Base-by-base conservation (phyloP, 2,113 vertebrate genomes). In the Thermophis baileyi region DNA sequence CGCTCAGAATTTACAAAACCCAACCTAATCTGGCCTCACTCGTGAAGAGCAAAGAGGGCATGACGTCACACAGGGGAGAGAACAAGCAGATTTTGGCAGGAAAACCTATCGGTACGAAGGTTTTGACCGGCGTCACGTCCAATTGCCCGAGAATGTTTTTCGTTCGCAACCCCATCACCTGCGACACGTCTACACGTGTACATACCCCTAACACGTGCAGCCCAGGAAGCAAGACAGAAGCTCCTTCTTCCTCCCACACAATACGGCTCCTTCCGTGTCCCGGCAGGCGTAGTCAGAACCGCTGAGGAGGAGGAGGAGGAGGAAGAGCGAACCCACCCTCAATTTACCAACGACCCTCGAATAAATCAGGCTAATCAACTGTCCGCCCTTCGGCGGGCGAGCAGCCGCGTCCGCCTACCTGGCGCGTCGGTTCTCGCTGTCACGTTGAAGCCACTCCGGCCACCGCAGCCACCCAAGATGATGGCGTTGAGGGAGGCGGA, bases 401-500 rank as follows among this genome's bases (percentile, higher is more conserved):
- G n/a, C 44, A 69, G 94, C 95, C 10, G 27, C 50, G 5, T n/a
- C 85, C 11, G 53, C 53, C 89, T 87, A 85, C 87, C 90, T 89
- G 54, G 6, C 40, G 69, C 86, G 16, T 24, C n/a, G 1, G 44
- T 1, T 55, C 22, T 47, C 88, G 30, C 85, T 51, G 85, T 88
- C 95, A 93, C 92, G 86, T 91, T 69, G 86, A 49, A 49, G 57
- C n/a, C 11, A 16, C n/a, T 88, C 50, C 86, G 47, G 92, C 92
- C 81, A 18, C 91, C 25, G 60, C 89, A 16, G 90, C 92, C 9
- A 92, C 55, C 69, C 93, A 96, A 93, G 94, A 95, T 96, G 96
- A 96, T 95, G 97, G 97, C 96, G 94, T 91, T 0, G 8, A 46
- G 14, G 95, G 96, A 97, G 97, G 97, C 95, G 96, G 96, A 96